Conservation (phyloP, 2,888 invertebrate species). For the Cerceris rybyensis region DNA sequence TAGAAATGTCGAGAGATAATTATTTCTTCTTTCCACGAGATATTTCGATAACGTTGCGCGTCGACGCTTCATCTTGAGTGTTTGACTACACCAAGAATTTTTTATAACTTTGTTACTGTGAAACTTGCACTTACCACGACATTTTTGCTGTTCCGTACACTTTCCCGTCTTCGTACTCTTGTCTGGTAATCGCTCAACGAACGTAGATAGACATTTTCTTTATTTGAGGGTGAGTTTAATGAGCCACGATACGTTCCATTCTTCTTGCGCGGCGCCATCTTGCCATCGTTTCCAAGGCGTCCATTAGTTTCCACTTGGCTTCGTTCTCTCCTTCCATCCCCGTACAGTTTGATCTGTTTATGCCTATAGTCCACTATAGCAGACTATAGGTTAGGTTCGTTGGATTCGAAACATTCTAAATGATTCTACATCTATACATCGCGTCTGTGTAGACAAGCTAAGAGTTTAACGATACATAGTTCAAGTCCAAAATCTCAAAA, state of each 20-base stretch:
- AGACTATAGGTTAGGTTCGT: too few species aligned
- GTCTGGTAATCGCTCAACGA: slow-evolving; percentile 75
- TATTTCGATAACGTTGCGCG: too few species aligned
- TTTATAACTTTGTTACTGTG: not conserved
- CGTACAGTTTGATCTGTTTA: not conserved
- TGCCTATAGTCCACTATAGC: too few species aligned
- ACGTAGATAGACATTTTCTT: slow-evolving; percentile 76
- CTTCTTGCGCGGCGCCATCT: slow-evolving; percentile 77
- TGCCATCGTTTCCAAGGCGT: slow-evolving; percentile 21
- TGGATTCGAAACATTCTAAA: too few species aligned
- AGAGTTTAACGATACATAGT: too few species aligned
- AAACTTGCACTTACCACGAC: slow-evolving; percentile 68
- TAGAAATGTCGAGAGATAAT: too few species aligned
- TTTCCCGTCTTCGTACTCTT: slow-evolving; percentile 73
- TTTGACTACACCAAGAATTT: too few species aligned
- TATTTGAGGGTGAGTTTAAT: slow-evolving; percentile 59
- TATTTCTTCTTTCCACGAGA: too few species aligned
- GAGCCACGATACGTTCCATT: slow-evolving; percentile 58
- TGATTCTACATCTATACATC: too few species aligned
- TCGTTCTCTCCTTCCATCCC: not conserved
- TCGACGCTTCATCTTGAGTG: too few species aligned
- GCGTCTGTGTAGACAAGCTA: too few species aligned
- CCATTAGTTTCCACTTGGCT: not conserved
- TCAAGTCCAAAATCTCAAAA: too few species aligned
- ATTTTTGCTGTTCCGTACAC: slow-evolving; percentile 67